phyloP scores from a whole-genome alignment of 2,797 vertebrate species.

The Stomatorhinus walkeri region DNA sequence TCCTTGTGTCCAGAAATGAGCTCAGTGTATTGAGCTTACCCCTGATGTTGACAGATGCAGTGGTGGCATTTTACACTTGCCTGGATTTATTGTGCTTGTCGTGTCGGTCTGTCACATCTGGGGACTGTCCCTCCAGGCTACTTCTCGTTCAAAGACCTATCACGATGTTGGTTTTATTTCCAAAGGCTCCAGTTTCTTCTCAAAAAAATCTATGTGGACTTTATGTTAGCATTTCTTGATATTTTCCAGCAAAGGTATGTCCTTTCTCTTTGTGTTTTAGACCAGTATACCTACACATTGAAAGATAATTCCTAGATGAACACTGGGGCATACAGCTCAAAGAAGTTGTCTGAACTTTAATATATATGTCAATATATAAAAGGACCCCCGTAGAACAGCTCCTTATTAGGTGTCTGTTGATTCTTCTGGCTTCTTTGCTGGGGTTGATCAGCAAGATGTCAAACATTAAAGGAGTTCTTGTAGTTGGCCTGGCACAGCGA shows the following conservation, averaged over 20 bases:
- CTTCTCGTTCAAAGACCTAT: neutral
- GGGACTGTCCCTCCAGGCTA: neutral
- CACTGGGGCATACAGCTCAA: neutral
- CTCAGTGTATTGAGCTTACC: neutral
- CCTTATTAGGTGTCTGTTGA: neutral
- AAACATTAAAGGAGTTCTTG: neutral
- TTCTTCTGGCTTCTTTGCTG: neutral
- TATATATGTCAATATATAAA: neutral
- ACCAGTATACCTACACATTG: neutral
- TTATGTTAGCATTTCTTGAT: neutral
- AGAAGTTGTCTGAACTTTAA: neutral
- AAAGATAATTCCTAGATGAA: neutral
- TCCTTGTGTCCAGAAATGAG: slow-evolving; percentile 13
- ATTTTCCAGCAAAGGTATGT: neutral
- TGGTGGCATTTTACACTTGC: neutral
- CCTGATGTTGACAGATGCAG: slow-evolving; percentile 5
- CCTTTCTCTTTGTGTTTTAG: neutral
- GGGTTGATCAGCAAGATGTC: neutral
- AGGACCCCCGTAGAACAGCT: neutral
- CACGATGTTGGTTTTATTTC: neutral
- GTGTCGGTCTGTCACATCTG: neutral
- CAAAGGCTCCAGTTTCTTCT: neutral
- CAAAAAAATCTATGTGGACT: neutral
- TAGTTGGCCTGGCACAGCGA: neutral
- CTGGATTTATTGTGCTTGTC: neutral